Base-by-base conservation (phyloP, 2,888 invertebrate species). In the Prosopocoilus inquinatus region DNA sequence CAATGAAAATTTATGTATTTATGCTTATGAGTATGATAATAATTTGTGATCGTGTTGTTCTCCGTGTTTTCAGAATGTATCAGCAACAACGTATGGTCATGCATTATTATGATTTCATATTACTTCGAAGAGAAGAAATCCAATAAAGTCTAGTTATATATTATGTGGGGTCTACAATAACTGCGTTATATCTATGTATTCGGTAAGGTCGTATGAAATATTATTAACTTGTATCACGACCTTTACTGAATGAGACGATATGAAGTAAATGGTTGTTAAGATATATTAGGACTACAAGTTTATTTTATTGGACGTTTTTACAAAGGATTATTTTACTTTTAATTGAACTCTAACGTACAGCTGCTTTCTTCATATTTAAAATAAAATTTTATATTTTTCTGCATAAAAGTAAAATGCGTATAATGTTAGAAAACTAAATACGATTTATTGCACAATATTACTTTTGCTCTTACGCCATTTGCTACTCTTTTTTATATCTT, bases 101-200 rank as follows among this genome's bases (percentile, higher is more conserved):
- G 20, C 20, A 28, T 28, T 28, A 28, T 28, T 28, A 28, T 28
- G 20, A 32, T 55, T 46, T 44, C 45, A 32, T 46, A 50, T 55
- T 41, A 46, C 47, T 46, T 55, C 46, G 48, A 35, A 36, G 33
- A 45, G 15, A 46, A 15, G 45, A 50, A 52, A 56, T 52, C 52
- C 56, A 56, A 56, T 56, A 56, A 56, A 28, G 56, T 48, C 15
- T 16, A 41, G 56, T 47, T 52, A 39, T 56, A 59, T 58, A 57
- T 60, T 62, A 62, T 57, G 58, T 60, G 58, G 58, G 59, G 59
- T 63, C 59, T 47, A 53, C 60, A 62, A 62, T 64, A 64, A 64
- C 57, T 56, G 59, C 52, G 41, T 60, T 61, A 62, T 61, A 59
- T 41, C 20, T 28, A 28, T 59, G 59, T 61, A 50, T 57, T 49